These are phyloP conservation scores for Trachelus tabidus DNA, from an alignment of 2,888 invertebrate genomes.

Conservation along the genomic window DNA sequence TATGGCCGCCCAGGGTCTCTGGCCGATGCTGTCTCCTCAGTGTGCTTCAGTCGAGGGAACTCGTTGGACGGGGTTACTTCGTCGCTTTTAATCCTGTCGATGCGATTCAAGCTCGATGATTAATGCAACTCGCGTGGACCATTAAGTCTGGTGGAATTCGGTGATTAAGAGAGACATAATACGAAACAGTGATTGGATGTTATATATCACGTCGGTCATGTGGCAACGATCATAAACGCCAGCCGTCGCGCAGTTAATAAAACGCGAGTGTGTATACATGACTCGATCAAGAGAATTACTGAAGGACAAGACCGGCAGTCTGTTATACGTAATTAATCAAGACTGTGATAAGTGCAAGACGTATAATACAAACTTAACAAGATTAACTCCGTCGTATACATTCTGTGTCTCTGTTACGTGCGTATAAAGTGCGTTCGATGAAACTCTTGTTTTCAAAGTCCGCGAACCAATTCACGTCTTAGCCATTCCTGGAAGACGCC, in stretches of 20 bases:
- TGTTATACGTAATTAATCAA: neutral
- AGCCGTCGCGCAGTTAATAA: neutral
- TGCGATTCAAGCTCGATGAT: neutral
- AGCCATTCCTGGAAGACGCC: neutral
- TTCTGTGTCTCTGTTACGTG: neutral
- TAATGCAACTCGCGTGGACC: neutral
- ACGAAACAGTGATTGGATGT: neutral
- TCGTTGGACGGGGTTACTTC: constrained; percentile 41
- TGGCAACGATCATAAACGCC: neutral
- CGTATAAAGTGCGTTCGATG: neutral
- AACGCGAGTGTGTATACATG: neutral
- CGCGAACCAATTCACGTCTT: neutral
- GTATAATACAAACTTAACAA: neutral
- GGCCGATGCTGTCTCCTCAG: constrained; percentile 33
- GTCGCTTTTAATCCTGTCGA: neutral
- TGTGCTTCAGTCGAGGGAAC: constrained; percentile 56
- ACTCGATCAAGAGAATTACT: neutral
- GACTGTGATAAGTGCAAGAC: neutral
- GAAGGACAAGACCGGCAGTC: neutral
- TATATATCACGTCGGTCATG: neutral
- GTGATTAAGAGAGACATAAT: neutral
- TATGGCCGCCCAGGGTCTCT: constrained; percentile 60
- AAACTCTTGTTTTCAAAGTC: neutral
- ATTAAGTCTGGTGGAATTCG: neutral
- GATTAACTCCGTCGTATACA: neutral